Conservation (phyloP, 2,113 vertebrate species). For the Mobula hypostoma region DNA sequence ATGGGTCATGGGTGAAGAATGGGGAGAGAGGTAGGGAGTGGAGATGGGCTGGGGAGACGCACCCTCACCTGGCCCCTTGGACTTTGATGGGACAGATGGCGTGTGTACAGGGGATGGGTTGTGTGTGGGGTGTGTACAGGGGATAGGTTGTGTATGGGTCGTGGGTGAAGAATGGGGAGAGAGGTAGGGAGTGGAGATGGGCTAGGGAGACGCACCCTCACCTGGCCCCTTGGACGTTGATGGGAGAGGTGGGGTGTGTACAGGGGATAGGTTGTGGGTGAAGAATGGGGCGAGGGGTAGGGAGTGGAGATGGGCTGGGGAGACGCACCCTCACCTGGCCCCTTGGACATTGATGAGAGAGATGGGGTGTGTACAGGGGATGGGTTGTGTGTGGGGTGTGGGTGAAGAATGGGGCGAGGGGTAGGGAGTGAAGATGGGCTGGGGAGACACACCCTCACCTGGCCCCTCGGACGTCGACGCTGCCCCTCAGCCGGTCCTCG, state of each 20-base stretch:
- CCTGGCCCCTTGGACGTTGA: constrained; percentile 68
- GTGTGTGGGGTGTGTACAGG: no score
- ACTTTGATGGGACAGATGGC: constrained; percentile 43
- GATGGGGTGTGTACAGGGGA: no score
- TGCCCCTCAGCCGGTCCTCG: constrained; percentile 83
- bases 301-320: no score
- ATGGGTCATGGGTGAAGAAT: no score
- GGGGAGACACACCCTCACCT: constrained; percentile 57
- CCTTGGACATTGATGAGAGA: constrained; percentile 50
- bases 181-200: neutral
- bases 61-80: constrained; percentile 68
- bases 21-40: neutral
- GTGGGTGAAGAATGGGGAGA: neutral
- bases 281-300: neutral
- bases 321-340: constrained; percentile 63
- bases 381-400: no score
- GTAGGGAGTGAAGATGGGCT: neutral
- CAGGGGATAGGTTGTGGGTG: no score
- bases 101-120: no score
- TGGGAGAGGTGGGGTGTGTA: no score
- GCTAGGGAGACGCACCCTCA: constrained; percentile 43
- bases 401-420: neutral
- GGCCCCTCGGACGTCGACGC: constrained; percentile 75
- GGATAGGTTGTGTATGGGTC: neutral
- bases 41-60: no score